phyloP scores from a whole-genome alignment of 2,797 vertebrate genomes.

The Triplophysa yarkandensis region DNA sequence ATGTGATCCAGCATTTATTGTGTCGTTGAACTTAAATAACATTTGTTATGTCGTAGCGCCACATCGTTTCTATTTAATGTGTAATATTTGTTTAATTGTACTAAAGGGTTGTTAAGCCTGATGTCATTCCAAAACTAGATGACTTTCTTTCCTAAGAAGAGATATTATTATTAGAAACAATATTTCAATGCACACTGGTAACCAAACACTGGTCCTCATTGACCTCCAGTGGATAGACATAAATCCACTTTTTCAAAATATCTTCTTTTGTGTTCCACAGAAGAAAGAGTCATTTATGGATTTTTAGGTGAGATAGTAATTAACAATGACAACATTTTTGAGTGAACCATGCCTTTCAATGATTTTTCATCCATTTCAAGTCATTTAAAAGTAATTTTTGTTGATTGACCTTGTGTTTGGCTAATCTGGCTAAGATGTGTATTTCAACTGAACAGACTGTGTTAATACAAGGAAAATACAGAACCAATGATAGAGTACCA shows the following conservation, averaged over 20 bases:
- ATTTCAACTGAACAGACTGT: conserved; percentile 31
- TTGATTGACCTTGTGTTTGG: neutral
- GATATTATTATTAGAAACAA: too few species aligned
- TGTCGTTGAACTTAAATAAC: neutral
- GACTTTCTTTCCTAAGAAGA: neutral
- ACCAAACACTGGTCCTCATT: neutral
- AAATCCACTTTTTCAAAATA: neutral
- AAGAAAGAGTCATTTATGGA: neutral
- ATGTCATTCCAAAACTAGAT: neutral
- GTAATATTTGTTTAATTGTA: too few species aligned
- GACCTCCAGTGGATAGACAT: neutral
- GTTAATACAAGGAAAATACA: conserved; percentile 40
- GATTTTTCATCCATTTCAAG: too few species aligned
- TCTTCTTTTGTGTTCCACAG: neutral
- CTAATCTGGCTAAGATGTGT: conserved; percentile 24
- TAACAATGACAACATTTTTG: neutral
- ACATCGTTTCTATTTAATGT: too few species aligned
- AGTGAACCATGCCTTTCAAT: neutral
- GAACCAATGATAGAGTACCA: conserved; percentile 56
- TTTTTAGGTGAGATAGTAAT: too few species aligned
- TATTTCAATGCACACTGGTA: neutral
- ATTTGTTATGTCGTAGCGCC: too few species aligned
- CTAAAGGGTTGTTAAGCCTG: too few species aligned
- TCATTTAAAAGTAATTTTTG: neutral
- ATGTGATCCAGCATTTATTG: neutral